Percentiles rank a stretch among this genome's conserved stretches.
phyloP scores from a whole-genome alignment of 2,113 vertebrate genomes.

The Petroica traversi region DNA sequence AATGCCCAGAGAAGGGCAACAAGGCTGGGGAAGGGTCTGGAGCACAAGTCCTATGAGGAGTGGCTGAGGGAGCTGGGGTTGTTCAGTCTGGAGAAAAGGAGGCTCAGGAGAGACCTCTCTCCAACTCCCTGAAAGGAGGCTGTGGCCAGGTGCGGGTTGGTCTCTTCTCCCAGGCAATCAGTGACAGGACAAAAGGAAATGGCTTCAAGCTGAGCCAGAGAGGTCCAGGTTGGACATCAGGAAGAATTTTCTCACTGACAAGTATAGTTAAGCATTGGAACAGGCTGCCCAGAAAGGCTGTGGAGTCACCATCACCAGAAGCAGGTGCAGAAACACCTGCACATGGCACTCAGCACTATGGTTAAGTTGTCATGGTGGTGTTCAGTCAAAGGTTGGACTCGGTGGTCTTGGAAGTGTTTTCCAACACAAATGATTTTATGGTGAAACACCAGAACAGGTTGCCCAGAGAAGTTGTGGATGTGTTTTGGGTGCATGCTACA shows the following conservation, averaged over 20 bases:
- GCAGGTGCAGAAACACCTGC: not conserved
- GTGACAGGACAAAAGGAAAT: not conserved
- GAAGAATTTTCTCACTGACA: not conserved
- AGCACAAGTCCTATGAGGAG: not conserved
- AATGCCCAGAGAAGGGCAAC: not conserved
- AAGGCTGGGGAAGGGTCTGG: not conserved
- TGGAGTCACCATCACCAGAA: not conserved
- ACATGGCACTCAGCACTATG: not conserved
- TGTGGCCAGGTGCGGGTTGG: not conserved
- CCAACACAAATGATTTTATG: not conserved
- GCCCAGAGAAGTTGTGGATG: not conserved
- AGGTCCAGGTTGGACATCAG: not conserved
- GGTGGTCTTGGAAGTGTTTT: not conserved
- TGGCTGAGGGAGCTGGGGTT: not conserved
- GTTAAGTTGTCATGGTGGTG: not conserved
- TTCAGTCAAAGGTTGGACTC: not conserved
- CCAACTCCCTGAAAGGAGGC: not conserved
- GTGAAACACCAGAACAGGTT: not conserved
- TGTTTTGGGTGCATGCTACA: not conserved
- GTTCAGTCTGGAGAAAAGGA: not conserved
- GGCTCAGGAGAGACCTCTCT: not conserved
- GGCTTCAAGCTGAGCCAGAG: not conserved
- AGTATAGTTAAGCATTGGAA: not conserved
- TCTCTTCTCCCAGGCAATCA: not conserved
- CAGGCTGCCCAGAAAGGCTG: not conserved